Conservation (phyloP, 2,113 vertebrate genomes). For the Podocnemis expansa region DNA sequence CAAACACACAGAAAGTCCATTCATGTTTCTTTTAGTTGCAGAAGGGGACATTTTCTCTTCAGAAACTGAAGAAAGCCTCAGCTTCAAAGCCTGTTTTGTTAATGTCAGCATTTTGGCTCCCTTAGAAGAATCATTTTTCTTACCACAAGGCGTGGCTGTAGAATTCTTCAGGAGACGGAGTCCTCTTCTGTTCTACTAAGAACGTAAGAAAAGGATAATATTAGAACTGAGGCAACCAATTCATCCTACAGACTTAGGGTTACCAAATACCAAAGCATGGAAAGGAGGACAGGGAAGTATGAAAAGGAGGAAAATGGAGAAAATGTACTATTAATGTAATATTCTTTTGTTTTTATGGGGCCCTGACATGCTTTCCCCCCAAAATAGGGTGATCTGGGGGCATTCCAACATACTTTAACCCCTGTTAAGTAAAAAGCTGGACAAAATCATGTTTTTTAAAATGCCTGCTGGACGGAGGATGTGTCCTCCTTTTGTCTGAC, state of each 20-base stretch:
- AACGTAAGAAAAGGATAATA: constrained; percentile 67
- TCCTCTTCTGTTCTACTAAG: background rate
- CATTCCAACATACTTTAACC: too few relatives aligned
- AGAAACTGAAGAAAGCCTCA: constrained; percentile 37
- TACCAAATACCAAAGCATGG: too few relatives aligned
- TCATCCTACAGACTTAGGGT: constrained; percentile 9
- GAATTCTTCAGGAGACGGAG: background rate
- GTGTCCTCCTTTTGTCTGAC: too few relatives aligned
- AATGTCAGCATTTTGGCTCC: constrained; percentile 48
- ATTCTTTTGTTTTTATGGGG: too few relatives aligned
- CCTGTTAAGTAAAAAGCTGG: too few relatives aligned
- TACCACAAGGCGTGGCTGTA: background rate
- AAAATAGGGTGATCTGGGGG: too few relatives aligned
- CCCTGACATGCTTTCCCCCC: too few relatives aligned
- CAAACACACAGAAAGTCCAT: constrained; percentile 47
- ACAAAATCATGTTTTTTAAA: too few relatives aligned
- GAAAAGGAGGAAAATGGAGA: too few relatives aligned
- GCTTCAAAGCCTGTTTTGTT: background rate
- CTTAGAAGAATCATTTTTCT: constrained; percentile 24
- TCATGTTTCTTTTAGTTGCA: constrained; percentile 37
- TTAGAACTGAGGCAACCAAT: constrained; percentile 43
- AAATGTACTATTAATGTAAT: too few relatives aligned
- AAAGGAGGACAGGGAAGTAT: too few relatives aligned
- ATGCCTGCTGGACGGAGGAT: too few relatives aligned
- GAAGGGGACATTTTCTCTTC: constrained; percentile 49